phyloP scores from a whole-genome alignment of 2,113 vertebrate species.

The Hippopotamus amphibius region DNA sequence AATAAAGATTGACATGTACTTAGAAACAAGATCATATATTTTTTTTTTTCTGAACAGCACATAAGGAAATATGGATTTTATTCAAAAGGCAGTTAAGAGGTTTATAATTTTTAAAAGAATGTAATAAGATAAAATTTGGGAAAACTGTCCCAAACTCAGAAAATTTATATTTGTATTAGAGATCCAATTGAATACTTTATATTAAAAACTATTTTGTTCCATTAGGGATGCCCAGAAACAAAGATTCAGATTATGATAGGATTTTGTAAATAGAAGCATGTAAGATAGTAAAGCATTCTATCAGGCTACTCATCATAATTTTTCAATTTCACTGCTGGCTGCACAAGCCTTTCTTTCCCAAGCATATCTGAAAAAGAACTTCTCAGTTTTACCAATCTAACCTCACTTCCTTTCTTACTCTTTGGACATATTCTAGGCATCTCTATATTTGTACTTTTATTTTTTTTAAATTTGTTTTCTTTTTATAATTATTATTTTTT shows the following conservation, averaged over 20 bases:
- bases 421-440: background rate
- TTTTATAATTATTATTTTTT: too few relatives aligned
- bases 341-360: background rate
- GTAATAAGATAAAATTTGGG: background rate
- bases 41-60: background rate
- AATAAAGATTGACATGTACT: background rate
- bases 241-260: background rate
- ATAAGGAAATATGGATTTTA: slow-evolving; percentile 6
- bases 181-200: background rate
- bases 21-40: background rate
- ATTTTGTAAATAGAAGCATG: background rate
- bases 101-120: background rate
- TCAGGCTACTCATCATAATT: background rate
- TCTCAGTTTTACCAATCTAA: background rate
- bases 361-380: background rate
- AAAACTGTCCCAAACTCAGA: background rate
- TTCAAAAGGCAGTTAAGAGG: background rate
- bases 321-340: background rate
- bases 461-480: background rate
- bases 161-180: background rate
- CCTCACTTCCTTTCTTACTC: background rate
- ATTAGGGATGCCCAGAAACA: background rate
- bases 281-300: background rate
- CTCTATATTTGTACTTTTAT: background rate
- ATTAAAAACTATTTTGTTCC: background rate